Evolutionary conservation across 2,888 invertebrate species (phyloP).

Genomic region (Lutraria lutraria): DNA sequence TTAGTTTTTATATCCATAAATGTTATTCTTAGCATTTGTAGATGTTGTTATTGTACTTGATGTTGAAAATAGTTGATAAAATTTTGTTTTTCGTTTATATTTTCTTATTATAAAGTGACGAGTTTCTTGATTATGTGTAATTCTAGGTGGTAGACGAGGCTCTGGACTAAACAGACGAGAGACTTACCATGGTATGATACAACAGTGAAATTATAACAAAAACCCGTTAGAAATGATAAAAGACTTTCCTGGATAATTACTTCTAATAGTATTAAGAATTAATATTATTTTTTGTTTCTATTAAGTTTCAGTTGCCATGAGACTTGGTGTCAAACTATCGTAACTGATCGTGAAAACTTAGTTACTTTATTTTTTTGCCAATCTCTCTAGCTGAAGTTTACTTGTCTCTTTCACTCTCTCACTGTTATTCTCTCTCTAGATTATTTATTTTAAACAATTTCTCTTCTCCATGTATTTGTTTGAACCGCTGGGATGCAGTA

Average conservation of each 20-base stretch:
- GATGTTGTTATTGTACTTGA: not conserved
- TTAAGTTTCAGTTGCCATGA: too few species aligned
- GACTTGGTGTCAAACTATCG: too few species aligned
- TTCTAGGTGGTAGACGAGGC: constrained; percentile 36
- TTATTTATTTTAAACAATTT: too few species aligned
- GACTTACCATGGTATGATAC: constrained; percentile 50
- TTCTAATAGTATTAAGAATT: constrained; percentile 18
- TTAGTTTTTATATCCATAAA: not conserved
- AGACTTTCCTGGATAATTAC: not conserved
- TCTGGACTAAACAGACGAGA: constrained; percentile 28
- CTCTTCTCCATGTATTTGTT: not conserved
- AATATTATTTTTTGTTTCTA: not conserved
- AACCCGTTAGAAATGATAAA: not conserved
- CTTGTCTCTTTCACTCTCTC: not conserved
- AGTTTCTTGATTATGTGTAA: not conserved
- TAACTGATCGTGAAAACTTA: too few species aligned
- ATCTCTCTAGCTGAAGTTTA: too few species aligned
- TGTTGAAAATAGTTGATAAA: not conserved
- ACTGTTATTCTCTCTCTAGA: not conserved
- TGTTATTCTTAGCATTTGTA: not conserved
- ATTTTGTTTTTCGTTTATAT: not conserved
- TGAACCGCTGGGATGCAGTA: not conserved
- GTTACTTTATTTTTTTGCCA: too few species aligned
- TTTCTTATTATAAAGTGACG: not conserved
- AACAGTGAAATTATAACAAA: not conserved